A percentile compares a stretch with the other conserved stretches of the same genome.
These are phyloP conservation scores for Botia almorhae DNA, from an alignment of 2,797 vertebrate genomes.

Conservation along the genomic window DNA sequence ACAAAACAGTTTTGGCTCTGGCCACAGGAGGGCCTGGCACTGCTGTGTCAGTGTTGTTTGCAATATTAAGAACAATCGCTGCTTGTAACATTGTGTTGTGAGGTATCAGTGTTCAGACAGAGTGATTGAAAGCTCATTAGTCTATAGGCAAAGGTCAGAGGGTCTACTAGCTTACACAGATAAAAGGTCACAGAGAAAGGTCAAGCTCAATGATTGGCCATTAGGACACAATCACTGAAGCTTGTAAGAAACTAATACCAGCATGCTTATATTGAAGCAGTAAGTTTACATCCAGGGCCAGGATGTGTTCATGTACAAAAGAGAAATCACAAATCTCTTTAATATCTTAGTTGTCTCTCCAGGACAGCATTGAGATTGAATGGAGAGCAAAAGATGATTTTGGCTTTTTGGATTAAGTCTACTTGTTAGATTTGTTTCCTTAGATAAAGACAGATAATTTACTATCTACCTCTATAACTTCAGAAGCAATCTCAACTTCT, in stretches of 20 bases:
- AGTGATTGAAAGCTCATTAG: constrained; percentile 36
- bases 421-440: not conserved
- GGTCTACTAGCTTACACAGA: constrained; percentile 20
- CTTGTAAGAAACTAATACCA: constrained; percentile 1
- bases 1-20: not conserved
- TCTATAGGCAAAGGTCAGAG: constrained; percentile 41
- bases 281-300: not conserved
- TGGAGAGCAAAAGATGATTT: not conserved
- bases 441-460: not conserved
- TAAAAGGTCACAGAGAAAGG: constrained; percentile 38
- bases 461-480: too few species aligned
- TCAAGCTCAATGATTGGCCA: constrained; percentile 34
- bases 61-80: not conserved
- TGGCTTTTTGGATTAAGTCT: not conserved
- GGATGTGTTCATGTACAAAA: not conserved
- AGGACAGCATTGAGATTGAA: not conserved
- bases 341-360: not conserved
- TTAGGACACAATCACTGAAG: constrained; percentile 27
- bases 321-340: not conserved
- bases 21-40: not conserved
- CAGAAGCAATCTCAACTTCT: too few species aligned
- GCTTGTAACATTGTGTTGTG: constrained; percentile 2
- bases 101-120: not conserved
- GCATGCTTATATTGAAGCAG: not conserved
- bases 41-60: not conserved